Evolutionary conservation across 2,888 invertebrate genomes (phyloP).

Genomic region (Sceliomorpha sp.): DNA sequence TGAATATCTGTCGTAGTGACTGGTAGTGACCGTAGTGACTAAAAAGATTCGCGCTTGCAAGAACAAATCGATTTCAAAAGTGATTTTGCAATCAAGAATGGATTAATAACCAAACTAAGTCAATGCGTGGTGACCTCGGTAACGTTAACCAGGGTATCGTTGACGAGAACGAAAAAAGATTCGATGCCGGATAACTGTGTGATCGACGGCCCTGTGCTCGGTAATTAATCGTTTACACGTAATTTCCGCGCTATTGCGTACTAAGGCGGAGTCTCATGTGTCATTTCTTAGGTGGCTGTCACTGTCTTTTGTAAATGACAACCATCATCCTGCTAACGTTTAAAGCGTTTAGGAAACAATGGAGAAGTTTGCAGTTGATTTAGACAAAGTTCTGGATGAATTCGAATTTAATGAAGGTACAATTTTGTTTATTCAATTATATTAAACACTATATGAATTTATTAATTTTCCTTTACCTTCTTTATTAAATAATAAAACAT

Average conservation of each 20-base stretch:
- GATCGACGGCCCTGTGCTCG: not conserved
- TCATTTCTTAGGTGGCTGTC: conserved; percentile 23
- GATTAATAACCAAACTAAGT: not conserved
- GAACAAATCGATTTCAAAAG: not conserved
- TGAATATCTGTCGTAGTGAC: not conserved
- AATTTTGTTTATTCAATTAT: conserved; percentile 13
- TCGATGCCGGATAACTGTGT: not conserved
- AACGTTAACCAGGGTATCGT: not conserved
- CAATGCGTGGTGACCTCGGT: not conserved
- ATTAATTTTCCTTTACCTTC: not conserved
- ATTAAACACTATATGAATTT: not conserved
- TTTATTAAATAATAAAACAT: too few species aligned
- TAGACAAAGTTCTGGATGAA: conserved; percentile 92
- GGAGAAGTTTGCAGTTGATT: conserved; percentile 86
- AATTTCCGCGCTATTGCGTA: conserved; percentile 8
- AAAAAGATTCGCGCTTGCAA: not conserved
- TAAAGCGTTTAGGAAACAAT: conserved; percentile 68
- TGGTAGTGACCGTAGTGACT: too few species aligned
- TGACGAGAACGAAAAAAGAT: not conserved
- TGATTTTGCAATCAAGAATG: not conserved
- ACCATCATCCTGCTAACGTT: conserved; percentile 35
- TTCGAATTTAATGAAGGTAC: conserved; percentile 88
- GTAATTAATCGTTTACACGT: not conserved
- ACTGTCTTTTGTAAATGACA: conserved; percentile 58
- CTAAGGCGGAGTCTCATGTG: conserved; percentile 10